These are phyloP conservation scores for Fragum whitleyi DNA, from an alignment of 2,888 invertebrate species.

Conservation along the genomic window DNA sequence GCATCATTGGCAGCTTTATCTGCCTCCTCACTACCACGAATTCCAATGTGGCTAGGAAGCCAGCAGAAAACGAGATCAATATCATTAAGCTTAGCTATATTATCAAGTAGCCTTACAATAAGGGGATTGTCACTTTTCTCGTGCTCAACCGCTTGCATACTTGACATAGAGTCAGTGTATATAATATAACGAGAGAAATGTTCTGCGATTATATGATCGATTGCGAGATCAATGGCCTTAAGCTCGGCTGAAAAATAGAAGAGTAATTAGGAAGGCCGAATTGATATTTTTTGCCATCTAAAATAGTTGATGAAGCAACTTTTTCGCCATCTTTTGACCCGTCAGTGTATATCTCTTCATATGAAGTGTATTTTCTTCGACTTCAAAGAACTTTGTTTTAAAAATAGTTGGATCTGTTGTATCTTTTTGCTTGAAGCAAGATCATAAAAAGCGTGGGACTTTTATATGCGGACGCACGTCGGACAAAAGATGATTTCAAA, in stretches of 20 bases:
- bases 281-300: background rate
- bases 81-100: background rate
- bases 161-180: conserved; percentile 34
- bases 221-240: conserved; percentile 23
- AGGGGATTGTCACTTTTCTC: conserved; percentile 7
- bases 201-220: too few species aligned
- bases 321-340: conserved; percentile 35
- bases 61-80: conserved; percentile 34
- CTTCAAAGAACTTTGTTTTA: conserved; percentile 8
- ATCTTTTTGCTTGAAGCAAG: conserved; percentile 16
- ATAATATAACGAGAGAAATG: conserved; percentile 12
- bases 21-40: conserved; percentile 24
- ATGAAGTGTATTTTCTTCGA: background rate
- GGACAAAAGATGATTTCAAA: too few species aligned
- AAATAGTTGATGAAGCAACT: conserved; percentile 21
- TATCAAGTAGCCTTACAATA: conserved; percentile 17
- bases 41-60: conserved; percentile 33
- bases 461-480: too few species aligned
- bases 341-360: conserved; percentile 36
- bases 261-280: conserved; percentile 24
- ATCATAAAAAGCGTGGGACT: conserved; percentile 22
- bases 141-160: conserved; percentile 18
- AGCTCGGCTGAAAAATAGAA: conserved; percentile 44
- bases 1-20: conserved; percentile 13
- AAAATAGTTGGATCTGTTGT: conserved; percentile 12